Evolutionary conservation across 2,797 vertebrate species (phyloP), one percentile per base, ranked within the genome.

Genomic region (Erethizon dorsatum): DNA sequence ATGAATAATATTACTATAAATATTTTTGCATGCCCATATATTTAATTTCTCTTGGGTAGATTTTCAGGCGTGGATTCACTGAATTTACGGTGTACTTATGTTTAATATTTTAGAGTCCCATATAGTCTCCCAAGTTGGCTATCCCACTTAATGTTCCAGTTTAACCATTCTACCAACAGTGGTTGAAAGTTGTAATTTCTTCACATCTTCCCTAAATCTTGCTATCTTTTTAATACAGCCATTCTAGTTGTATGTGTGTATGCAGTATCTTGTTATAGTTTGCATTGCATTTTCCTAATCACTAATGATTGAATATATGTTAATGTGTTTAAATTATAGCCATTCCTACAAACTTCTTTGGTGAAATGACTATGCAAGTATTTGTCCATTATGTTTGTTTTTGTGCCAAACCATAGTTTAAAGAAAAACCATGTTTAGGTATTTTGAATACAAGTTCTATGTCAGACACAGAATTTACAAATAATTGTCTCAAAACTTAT

Each of bases 1-100:
- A 63, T 78, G 47, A 91, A 78, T 93, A 94, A 84, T 18, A 17
- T 0, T 67, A 26, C 59, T 65, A 67, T 73, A 89, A 95, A 54
- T 75, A 67, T 9, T 33, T 37, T 75, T 80, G 11, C 41, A 5
- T 77, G 3, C 24, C 5, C 4, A 63, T 83, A 83, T 67, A 87
- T 78, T 78, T 92, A 83, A 80, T 59, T 92, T 77, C 28, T 80
- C 31, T 91, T 80, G 10, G 15, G 28, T 73, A 75, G 33, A 77
- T 69, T 85, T 26, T 26, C 14, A 87, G 28, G 6, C 41, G 0
- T 73, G 28, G 14, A 86, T 92, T n/a, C 87, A 5, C 14, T 88
- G n/a, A 26, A 5, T 75, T 50, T 82, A 87, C 24, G 5, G 20
- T 85, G 37, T 54, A 14, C 63, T 83, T 73, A 71, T 71, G 18